Conservation (phyloP, 2,888 invertebrate genomes). For the Dynastes tityus region DNA sequence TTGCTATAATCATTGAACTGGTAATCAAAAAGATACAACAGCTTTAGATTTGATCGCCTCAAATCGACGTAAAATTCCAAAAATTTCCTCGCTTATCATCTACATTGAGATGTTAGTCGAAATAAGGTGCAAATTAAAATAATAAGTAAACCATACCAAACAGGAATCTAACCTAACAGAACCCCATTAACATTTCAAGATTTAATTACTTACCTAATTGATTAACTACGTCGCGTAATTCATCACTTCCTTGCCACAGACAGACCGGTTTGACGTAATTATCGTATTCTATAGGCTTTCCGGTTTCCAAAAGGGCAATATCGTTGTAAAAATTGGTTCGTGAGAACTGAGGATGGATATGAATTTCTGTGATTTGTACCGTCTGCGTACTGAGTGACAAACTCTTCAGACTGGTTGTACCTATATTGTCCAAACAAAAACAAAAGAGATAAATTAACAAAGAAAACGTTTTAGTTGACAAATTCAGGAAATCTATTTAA, state of each 20-base stretch:
- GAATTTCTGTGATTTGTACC: background rate
- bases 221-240: conserved; percentile 38
- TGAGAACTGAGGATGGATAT: conserved; percentile 9
- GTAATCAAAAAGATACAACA: background rate
- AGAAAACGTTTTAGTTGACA: too few species aligned
- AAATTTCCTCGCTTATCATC: too few species aligned
- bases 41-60: background rate
- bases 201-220: conserved; percentile 42
- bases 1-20: background rate
- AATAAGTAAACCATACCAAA: too few species aligned
- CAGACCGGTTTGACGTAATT: conserved; percentile 74
- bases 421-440: conserved; percentile 37
- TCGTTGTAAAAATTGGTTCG: conserved; percentile 69
- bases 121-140: too few species aligned
- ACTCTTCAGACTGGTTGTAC: conserved; percentile 58
- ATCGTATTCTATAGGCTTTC: conserved; percentile 71
- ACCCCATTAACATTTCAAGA: background rate
- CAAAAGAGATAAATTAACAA: too few species aligned
- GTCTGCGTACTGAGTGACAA: background rate
- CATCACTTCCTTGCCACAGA: conserved; percentile 70
- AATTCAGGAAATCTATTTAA: too few species aligned
- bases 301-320: conserved; percentile 73
- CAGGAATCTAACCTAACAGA: background rate
- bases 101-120: too few species aligned
- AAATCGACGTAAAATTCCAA: background rate